Conservation (phyloP, 2,797 vertebrate species). For the Lycodopsis pacificus region DNA sequence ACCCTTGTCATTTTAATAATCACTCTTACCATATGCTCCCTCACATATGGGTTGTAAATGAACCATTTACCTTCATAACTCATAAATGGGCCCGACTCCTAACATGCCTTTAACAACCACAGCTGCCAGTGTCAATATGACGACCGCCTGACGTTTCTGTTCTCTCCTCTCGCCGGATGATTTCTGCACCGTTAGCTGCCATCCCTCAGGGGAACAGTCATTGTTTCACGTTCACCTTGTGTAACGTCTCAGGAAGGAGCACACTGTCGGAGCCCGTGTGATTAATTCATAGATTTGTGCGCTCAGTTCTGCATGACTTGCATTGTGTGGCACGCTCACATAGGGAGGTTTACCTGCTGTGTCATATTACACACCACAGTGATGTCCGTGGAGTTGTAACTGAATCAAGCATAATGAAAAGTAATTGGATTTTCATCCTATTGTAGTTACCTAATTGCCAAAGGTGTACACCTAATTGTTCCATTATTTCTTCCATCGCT, state of each 20-base stretch:
- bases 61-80: conserved; percentile 49
- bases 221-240: conserved; percentile 40
- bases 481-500: not conserved
- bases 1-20: conserved; percentile 34
- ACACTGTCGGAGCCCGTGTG: conserved; percentile 44
- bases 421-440: conserved; percentile 40
- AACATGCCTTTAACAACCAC: conserved; percentile 39
- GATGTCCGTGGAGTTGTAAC: conserved; percentile 22
- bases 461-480: not conserved
- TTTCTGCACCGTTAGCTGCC: conserved; percentile 36
- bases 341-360: conserved; percentile 21
- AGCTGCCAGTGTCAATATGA: conserved; percentile 23
- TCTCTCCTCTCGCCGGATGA: not conserved
- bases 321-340: conserved; percentile 15
- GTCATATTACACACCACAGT: conserved; percentile 32
- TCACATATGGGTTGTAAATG: conserved; percentile 62
- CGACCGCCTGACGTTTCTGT: conserved; percentile 2
- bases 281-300: conserved; percentile 49
- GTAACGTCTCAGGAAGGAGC: conserved; percentile 35
- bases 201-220: conserved; percentile 23
- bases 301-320: conserved; percentile 36
- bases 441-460: conserved; percentile 20
- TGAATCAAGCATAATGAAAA: conserved; percentile 30
- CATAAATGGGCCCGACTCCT: conserved; percentile 29
- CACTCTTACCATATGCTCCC: conserved; percentile 9